phyloP scores from a whole-genome alignment of 2,888 invertebrate species.

The Agonum fuliginosum region DNA sequence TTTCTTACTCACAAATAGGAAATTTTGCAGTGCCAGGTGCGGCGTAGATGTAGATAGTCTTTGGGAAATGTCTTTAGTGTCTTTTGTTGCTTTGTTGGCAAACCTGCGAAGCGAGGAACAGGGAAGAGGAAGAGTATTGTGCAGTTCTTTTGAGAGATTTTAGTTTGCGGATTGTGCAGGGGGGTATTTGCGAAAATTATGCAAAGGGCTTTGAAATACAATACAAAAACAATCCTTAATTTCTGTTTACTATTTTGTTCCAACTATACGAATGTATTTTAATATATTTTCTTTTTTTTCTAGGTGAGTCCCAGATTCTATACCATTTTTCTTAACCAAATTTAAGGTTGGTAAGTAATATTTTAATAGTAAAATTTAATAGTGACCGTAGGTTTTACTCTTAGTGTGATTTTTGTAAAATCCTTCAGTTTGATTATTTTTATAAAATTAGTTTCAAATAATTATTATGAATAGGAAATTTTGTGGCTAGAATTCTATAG shows the following conservation, averaged over 20 bases:
- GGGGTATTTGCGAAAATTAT: no score
- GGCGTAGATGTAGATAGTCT: background rate
- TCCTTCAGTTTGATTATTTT: no score
- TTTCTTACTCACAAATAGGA: no score
- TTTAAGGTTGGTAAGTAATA: background rate
- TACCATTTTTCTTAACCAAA: background rate
- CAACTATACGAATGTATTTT: background rate
- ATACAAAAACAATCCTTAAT: no score
- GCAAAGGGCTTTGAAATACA: no score
- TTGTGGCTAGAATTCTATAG: no score
- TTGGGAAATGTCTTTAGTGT: background rate
- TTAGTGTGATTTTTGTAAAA: no score
- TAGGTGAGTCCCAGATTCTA: conserved; percentile 4
- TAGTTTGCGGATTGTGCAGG: background rate
- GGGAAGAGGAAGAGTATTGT: background rate
- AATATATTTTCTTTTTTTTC: background rate
- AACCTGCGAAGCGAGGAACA: background rate
- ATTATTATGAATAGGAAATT: no score
- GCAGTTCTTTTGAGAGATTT: background rate
- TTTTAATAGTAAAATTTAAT: no score
- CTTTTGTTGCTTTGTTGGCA: background rate
- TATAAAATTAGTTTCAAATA: no score
- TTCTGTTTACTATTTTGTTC: no score
- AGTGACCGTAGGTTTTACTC: no score
- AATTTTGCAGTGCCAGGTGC: background rate